A percentile compares a stretch with the other conserved stretches of the same genome.
These are phyloP conservation scores for Chrysolophus pictus DNA, from an alignment of 2,797 vertebrate genomes.

Conservation along the genomic window DNA sequence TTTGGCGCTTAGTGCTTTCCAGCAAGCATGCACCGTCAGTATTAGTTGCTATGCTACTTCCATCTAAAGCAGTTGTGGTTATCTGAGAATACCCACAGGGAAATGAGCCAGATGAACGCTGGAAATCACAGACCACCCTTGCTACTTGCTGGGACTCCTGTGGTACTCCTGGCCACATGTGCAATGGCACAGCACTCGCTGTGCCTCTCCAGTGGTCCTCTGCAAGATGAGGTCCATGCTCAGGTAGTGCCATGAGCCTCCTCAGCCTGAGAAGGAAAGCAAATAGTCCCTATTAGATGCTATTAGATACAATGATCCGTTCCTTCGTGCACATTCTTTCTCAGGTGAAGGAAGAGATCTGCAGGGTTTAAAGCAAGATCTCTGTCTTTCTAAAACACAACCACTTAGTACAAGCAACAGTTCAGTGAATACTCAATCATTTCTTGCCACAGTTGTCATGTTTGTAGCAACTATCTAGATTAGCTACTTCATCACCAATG, in stretches of 20 bases:
- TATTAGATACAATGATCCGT: neutral
- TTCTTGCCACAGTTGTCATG: neutral
- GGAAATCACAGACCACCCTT: accelerated
- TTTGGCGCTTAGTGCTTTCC: neutral
- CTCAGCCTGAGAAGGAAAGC: neutral
- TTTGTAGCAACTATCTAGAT: neutral
- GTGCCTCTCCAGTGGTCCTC: accelerated
- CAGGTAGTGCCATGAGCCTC: neutral
- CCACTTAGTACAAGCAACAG: neutral
- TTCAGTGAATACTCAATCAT: neutral
- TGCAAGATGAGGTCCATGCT: neutral
- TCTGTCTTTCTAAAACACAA: neutral
- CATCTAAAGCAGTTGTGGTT: accelerated
- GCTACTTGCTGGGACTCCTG: neutral
- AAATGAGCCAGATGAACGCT: neutral
- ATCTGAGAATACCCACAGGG: neutral
- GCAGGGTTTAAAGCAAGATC: neutral
- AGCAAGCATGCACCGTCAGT: neutral
- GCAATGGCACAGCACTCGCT: accelerated
- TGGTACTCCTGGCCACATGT: accelerated
- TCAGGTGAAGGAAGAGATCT: neutral
- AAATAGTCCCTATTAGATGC: neutral
- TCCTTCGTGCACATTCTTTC: neutral
- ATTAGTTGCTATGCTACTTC: neutral
- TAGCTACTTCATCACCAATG: neutral